Evolutionary conservation across 1,140 invertebrate species (phyloP).

Genomic region (Euura lappo): DNA sequence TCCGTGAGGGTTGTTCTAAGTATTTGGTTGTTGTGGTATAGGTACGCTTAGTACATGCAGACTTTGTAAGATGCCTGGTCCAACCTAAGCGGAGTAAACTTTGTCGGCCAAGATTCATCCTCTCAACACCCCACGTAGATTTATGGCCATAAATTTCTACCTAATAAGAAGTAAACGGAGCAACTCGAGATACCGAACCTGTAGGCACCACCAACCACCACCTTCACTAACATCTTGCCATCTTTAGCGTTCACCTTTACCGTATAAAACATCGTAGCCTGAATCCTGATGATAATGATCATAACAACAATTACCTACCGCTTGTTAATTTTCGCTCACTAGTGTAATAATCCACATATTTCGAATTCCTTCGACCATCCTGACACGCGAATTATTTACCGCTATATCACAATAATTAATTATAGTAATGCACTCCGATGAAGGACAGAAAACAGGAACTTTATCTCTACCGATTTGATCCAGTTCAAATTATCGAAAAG

Average conservation of each 20-base stretch:
- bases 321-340: not conserved
- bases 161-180: constrained; percentile 44
- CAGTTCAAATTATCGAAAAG: too few species aligned
- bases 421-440: too few species aligned
- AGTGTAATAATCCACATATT: constrained; percentile 2
- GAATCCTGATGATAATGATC: not conserved
- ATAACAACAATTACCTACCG: not conserved
- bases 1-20: not conserved
- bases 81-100: constrained; percentile 37
- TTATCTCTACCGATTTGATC: too few species aligned
- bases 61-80: not conserved
- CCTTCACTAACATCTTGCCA: not conserved
- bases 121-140: constrained; percentile 47
- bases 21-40: not conserved
- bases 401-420: not conserved
- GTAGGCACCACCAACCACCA: not conserved
- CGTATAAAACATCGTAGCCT: too few species aligned
- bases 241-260: not conserved
- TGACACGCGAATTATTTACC: not conserved
- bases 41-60: not conserved
- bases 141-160: constrained; percentile 52
- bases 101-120: constrained; percentile 42
- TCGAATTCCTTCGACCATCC: not conserved
- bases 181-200: not conserved
- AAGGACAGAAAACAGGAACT: too few species aligned